Conservation (phyloP, 2,113 vertebrate genomes). For the Pelmatolapia mariae region DNA sequence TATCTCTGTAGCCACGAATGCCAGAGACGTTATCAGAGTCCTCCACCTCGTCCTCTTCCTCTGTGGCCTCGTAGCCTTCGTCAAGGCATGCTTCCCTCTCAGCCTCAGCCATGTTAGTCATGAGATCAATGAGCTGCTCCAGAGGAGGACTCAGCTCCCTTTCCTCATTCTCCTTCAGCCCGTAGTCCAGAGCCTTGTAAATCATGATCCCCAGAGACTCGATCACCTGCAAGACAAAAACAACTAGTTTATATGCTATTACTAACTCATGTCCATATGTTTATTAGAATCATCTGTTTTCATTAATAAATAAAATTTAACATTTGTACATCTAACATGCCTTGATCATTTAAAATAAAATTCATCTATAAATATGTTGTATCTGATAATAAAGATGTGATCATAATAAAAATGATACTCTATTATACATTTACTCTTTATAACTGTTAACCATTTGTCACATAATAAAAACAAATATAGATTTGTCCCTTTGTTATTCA, state of each 20-base stretch:
- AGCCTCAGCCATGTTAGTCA: slow-evolving; percentile 85
- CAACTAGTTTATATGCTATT: not conserved
- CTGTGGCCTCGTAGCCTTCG: slow-evolving; percentile 91
- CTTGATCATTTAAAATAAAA: not conserved
- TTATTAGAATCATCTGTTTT: not conserved
- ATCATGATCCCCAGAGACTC: slow-evolving; percentile 97
- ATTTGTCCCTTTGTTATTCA: slow-evolving; percentile 25
- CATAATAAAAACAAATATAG: not conserved
- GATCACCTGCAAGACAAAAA: slow-evolving; percentile 74
- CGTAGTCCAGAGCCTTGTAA: slow-evolving; percentile 97
- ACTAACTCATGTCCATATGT: not conserved
- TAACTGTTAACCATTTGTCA: not conserved
- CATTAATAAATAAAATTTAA: not conserved
- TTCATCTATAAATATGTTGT: not conserved
- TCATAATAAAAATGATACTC: not conserved
- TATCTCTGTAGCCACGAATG: slow-evolving; percentile 81
- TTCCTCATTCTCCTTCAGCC: slow-evolving; percentile 95
- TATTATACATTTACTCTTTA: not conserved
- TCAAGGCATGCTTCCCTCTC: slow-evolving; percentile 79
- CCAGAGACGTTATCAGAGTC: slow-evolving; percentile 58
- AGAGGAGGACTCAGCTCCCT: slow-evolving; percentile 91
- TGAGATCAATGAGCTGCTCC: slow-evolving; percentile 92
- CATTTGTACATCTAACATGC: not conserved
- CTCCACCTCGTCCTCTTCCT: slow-evolving; percentile 81
- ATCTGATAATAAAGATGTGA: not conserved